These are phyloP conservation scores for Drosophila melanogaster DNA, from an alignment of 1,140 invertebrate species.

Conservation along the genomic window Release_6_plus_ISO1_MT NT_033777.3:5755001-5755500, in stretches of 20 bases:
- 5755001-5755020: constrained; percentile 65
- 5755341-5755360: not conserved
- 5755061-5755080: constrained; percentile 58
- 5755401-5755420: constrained; percentile 93
- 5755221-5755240: constrained; percentile 84
- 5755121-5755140: constrained; percentile 40
- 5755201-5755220: constrained; percentile 86
- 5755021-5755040: constrained; percentile 65
- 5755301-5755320: constrained; percentile 92
- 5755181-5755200: constrained; percentile 85
- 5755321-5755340: constrained; percentile 92
- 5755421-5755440: constrained; percentile 94
- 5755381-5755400: constrained; percentile 9
- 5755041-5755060: constrained; percentile 62
- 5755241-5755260: constrained; percentile 84
- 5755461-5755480: constrained; percentile 93
- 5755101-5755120: constrained; percentile 30
- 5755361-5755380: not conserved
- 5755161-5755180: constrained; percentile 78
- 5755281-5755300: constrained; percentile 94
- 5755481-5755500: constrained; percentile 93
- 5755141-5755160: constrained; percentile 37
- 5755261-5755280: constrained; percentile 92
- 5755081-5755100: constrained; percentile 56
- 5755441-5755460: constrained; percentile 94